Evolutionary conservation across 2,113 vertebrate species (phyloP), one percentile per base, ranked within the genome.

Genomic region (Plecturocebus donacophilus): DNA sequence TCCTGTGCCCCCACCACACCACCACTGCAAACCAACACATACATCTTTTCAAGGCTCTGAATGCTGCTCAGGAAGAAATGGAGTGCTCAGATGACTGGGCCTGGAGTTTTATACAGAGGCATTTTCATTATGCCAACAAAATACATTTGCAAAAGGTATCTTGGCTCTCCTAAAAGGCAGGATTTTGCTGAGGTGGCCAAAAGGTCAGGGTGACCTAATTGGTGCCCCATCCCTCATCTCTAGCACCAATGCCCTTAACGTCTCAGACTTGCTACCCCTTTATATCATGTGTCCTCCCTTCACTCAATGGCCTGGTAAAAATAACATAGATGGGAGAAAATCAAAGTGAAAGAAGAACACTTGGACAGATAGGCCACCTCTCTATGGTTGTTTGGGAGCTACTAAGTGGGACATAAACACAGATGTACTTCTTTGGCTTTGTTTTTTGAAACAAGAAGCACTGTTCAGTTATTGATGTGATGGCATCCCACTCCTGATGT

Each of bases 91-190:
- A 45, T 35, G 49, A 38, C 14, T 5, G 25, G 27, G 19, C 17
- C 45, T 52, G 58, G 75, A 27, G 6, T 23, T 70, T 42, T 5
- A 77, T 0, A 64, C 0, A 21, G 0, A 32, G 0, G 13, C 23
- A 40, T 6, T 27, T 79, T 25, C 68, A 21, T 20, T 47, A 6
- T 7, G 38, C 6, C 16, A n/a, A 68, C 8, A 58, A 3, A 6
- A 10, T 13, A 1, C 54, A 61, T 70, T 61, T 85, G 38, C 27
- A 27, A 40, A 95, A 94, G 58, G 45, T 11, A 19, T 14, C 38
- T 38, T 20, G 45, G 56, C 32, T 73, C 58, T 75, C 35, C 32
- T 45, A 47, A 73, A 64, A 75, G 73, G 84, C 10, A 66, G 42
- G 49, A 52, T 49, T 95, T 54, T 90, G 58, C 52, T 8, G 35